These are phyloP conservation scores for Stichodactyla mertensii DNA, from an alignment of 64 coral and sea anemone species.

Conservation along the genomic window DNA sequence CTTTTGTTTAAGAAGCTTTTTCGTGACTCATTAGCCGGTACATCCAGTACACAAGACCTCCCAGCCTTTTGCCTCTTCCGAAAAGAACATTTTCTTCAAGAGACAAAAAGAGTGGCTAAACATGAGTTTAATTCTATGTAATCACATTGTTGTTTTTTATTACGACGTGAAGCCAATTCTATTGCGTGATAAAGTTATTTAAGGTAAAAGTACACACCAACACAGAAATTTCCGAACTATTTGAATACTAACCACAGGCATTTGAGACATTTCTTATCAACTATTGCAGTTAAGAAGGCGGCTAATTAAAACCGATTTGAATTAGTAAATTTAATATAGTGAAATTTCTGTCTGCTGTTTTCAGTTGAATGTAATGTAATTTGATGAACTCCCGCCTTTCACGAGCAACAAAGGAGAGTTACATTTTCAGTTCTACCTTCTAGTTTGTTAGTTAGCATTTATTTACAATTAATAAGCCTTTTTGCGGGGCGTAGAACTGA, in stretches of 20 bases:
- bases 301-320: neutral
- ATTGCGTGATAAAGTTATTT: neutral
- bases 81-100: too few relatives aligned
- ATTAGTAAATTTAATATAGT: neutral
- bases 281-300: neutral
- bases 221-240: neutral
- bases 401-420: too few relatives aligned
- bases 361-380: too few relatives aligned
- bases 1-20: neutral
- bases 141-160: too few relatives aligned
- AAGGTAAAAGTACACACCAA: neutral
- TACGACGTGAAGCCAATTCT: neutral
- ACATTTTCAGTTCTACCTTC: too few relatives aligned
- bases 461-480: too few relatives aligned
- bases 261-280: slow-evolving; percentile 19
- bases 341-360: neutral
- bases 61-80: too few relatives aligned
- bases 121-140: too few relatives aligned
- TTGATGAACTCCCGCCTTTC: too few relatives aligned
- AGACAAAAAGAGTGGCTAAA: too few relatives aligned
- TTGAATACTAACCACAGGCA: neutral
- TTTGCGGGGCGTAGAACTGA: too few relatives aligned
- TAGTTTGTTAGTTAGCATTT: too few relatives aligned
- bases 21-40: neutral
- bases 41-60: neutral